Evolutionary conservation across 2,888 invertebrate genomes (phyloP), one percentile per base, ranked within the genome.

Genomic region (Agriopis leucophaearia): DNA sequence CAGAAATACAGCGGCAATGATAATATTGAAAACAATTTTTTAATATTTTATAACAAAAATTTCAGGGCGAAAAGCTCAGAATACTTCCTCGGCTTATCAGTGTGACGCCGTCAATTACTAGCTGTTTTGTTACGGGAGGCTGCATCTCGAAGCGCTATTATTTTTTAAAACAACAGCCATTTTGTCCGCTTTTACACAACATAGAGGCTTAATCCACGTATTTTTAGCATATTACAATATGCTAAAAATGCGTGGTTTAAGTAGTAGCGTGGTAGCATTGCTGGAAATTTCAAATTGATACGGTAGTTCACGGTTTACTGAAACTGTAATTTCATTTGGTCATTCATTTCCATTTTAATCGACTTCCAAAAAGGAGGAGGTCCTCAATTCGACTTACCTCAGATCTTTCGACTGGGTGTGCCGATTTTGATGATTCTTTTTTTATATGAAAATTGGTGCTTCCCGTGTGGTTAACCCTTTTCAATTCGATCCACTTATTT

Each of bases 91-190:
- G 65, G 78, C 70, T 81, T 82, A 80, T 82, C 79, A 74, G 72
- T 60, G 71, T 78, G 81, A 82, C 76, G 79, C 74, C 79, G 83
- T 83, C 84, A 85, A 84, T 84, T 83, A 81, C 75, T 74, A 67
- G 70, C 73, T 71, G 76, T 80, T 81, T 81, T 81, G 79, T 83
- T 79, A 70, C 73, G 68, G 71, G 71, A 69, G 62, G 56, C 52
- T 67, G 72, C 70, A 59, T 48, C 60, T 72, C 71, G 65, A 65
- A 72, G 64, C 66, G 67, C 57, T 72, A 75, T 73, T 75, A 73
- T 77, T 73, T 75, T 74, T 63, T 74, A 76, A 74, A 77, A 75
- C 67, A 69, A 47, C 66, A 45, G 51, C 27, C 51, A 52, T 62
- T 73, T 74, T 65, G 54, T 52, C 15, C 50, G 59, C 61, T 65